Percentiles rank a stretch among this genome's conserved stretches.
phyloP scores from a whole-genome alignment of 92 coral and sea anemone genomes.

The Blastomussa wellsi region DNA sequence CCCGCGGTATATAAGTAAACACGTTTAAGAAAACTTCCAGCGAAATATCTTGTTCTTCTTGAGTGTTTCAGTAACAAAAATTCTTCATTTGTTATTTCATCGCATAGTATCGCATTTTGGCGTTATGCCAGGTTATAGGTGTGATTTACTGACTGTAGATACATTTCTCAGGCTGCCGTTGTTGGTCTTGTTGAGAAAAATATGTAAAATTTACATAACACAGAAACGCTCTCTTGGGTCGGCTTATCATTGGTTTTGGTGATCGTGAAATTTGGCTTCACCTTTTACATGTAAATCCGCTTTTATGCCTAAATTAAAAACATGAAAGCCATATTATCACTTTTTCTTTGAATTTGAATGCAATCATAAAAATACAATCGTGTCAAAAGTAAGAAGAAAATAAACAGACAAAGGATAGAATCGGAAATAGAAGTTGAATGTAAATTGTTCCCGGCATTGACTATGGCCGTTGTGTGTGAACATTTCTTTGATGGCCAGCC shows the following conservation, averaged over 20 bases:
- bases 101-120: neutral
- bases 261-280: neutral
- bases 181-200: neutral
- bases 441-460: neutral
- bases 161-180: constrained; percentile 5
- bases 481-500: neutral
- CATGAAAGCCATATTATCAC: neutral
- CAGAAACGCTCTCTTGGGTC: constrained; percentile 7
- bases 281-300: neutral
- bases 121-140: neutral
- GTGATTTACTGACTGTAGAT: neutral
- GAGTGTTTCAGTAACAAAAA: neutral
- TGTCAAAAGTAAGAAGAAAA: constrained; percentile 13
- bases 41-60: neutral
- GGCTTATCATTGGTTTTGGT: constrained; percentile 20
- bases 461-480: neutral
- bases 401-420: neutral
- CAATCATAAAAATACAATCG: neutral
- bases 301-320: neutral
- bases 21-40: neutral
- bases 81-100: neutral
- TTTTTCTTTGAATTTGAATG: neutral
- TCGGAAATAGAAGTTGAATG: neutral
- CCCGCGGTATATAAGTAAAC: neutral
- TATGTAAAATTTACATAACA: constrained; percentile 31